A percentile compares a stretch with the other conserved stretches of the same genome.
Evolutionary conservation across 2,113 vertebrate species (phyloP).

Genomic region (Pantherophis guttatus): DNA sequence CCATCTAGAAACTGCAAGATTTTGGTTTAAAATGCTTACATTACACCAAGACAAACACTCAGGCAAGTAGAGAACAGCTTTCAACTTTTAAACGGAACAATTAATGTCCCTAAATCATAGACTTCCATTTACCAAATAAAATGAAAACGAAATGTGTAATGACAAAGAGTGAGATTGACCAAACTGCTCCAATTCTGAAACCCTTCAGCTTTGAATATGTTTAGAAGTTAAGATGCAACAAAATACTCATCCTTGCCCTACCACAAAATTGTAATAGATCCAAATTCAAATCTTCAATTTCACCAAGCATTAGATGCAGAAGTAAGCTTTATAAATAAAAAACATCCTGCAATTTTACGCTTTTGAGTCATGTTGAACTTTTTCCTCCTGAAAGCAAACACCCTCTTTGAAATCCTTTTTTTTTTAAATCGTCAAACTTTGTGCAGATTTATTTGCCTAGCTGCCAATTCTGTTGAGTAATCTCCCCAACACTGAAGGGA

Average conservation of each 20-base stretch:
- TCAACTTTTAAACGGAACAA: background rate
- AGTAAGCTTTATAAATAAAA: conserved; percentile 35
- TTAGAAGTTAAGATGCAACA: background rate
- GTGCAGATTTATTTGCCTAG: conserved; percentile 42
- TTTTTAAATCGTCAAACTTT: conserved; percentile 34
- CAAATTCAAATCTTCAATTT: conserved; percentile 8
- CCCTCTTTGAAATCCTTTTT: conserved; percentile 50
- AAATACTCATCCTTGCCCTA: background rate
- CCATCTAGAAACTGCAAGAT: background rate
- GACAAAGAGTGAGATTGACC: background rate
- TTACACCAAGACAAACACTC: background rate
- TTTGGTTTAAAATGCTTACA: background rate
- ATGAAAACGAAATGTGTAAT: background rate
- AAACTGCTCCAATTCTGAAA: background rate
- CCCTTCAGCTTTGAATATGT: background rate
- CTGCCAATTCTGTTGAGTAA: conserved; percentile 56
- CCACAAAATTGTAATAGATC: background rate
- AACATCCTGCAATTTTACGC: conserved; percentile 45
- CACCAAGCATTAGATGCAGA: background rate
- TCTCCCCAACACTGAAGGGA: conserved; percentile 59
- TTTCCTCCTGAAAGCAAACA: conserved; percentile 18
- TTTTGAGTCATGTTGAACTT: conserved; percentile 41
- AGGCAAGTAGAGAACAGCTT: background rate
- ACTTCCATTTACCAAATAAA: background rate
- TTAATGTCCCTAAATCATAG: background rate